phyloP scores from a whole-genome alignment of 2,797 vertebrate species.

The Lemur catta region DNA sequence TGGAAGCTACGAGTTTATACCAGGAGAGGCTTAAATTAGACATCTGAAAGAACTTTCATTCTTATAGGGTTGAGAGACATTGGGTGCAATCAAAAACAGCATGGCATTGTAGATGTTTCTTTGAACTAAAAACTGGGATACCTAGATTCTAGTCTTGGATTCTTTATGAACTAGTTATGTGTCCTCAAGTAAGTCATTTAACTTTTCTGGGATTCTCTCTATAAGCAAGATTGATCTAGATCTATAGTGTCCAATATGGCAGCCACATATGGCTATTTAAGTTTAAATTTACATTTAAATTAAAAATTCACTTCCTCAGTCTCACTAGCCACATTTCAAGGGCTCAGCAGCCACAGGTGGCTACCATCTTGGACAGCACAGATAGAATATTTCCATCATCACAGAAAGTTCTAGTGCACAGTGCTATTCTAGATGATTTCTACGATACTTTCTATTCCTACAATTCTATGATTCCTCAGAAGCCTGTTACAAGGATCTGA shows the following conservation, averaged over 20 bases:
- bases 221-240: not conserved
- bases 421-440: not conserved
- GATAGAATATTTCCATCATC: not conserved
- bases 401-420: not conserved
- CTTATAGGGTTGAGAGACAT: not conserved
- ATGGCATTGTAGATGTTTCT: not conserved
- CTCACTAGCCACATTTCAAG: not conserved
- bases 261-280: not conserved
- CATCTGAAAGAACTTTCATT: not conserved
- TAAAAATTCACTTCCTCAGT: not conserved
- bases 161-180: not conserved
- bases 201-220: not conserved
- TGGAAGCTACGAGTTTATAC: not conserved
- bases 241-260: not conserved
- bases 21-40: not conserved
- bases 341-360: not conserved
- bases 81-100: not conserved
- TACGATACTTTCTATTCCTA: not conserved
- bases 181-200: not conserved
- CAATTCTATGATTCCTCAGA: not conserved
- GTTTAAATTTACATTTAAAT: not conserved
- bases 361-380: not conserved
- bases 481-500: not conserved
- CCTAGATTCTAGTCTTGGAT: not conserved
- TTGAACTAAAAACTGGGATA: not conserved